Conservation (phyloP, 2,113 vertebrate species). For the Chloebia gouldiae region DNA sequence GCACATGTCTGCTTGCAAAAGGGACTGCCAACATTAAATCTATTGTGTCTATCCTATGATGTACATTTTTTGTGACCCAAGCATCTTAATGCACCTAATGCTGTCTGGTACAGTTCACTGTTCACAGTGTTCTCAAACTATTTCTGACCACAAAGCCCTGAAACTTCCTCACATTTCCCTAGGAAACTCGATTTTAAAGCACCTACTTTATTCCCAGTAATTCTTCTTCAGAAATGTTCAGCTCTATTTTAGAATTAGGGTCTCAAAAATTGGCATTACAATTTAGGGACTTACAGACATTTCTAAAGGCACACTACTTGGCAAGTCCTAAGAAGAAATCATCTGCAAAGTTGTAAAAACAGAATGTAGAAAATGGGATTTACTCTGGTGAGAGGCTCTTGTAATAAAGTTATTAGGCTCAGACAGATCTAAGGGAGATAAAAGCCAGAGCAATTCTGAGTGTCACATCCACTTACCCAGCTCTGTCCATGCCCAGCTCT, state of each 20-base stretch:
- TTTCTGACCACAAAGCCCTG: neutral
- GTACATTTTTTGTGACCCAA: neutral
- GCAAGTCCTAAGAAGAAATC: neutral
- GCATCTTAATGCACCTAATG: neutral
- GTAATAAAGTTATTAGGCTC: neutral
- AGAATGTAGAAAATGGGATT: neutral
- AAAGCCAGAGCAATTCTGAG: neutral
- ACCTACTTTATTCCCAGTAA: neutral
- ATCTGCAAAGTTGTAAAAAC: neutral
- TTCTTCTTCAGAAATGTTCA: neutral
- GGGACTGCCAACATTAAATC: slow-evolving; percentile 28
- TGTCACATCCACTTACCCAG: neutral
- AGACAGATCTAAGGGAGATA: neutral
- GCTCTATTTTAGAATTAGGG: neutral
- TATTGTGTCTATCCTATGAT: neutral
- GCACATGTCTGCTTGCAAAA: slow-evolving; percentile 10
- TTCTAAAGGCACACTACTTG: neutral
- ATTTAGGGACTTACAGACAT: neutral
- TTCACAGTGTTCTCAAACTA: neutral
- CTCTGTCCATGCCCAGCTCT: neutral
- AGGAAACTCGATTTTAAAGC: neutral
- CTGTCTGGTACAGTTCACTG: neutral
- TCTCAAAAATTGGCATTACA: neutral
- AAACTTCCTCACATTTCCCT: neutral
- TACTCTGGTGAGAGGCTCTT: neutral